Conservation (phyloP, 1,140 invertebrate species). For the Formica exsecta region DNA sequence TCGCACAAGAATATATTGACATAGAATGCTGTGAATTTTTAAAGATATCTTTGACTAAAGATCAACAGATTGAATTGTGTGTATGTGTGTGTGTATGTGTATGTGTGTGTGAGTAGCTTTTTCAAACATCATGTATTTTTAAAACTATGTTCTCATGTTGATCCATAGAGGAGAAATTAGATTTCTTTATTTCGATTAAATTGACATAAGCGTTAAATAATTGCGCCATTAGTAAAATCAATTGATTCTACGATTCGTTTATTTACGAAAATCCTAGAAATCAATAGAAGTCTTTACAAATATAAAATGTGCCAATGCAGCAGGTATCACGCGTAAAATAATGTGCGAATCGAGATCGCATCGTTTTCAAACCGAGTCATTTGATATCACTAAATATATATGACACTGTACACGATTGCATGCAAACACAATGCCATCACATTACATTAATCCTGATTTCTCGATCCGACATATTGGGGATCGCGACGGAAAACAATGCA, state of each 20-base stretch:
- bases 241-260: background rate
- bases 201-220: background rate
- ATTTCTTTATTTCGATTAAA: background rate
- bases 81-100: too few species aligned
- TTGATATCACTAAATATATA: background rate
- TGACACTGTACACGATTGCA: slow-evolving; percentile 35
- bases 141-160: background rate
- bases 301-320: background rate
- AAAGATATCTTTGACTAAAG: background rate
- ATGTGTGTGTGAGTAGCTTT: background rate
- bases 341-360: slow-evolving; percentile 2
- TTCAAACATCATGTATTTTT: background rate
- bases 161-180: background rate
- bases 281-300: background rate
- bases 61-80: background rate
- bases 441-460: slow-evolving; percentile 33
- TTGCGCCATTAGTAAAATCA: background rate
- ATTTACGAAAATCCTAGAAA: background rate
- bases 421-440: slow-evolving; percentile 18
- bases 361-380: background rate
- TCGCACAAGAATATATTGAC: too few species aligned
- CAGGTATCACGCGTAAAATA: slow-evolving; percentile 30
- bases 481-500: slow-evolving; percentile 45
- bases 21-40: background rate
- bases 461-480: slow-evolving; percentile 23